phyloP scores from a whole-genome alignment of 2,888 invertebrate species.

The Abscondita cerata region DNA sequence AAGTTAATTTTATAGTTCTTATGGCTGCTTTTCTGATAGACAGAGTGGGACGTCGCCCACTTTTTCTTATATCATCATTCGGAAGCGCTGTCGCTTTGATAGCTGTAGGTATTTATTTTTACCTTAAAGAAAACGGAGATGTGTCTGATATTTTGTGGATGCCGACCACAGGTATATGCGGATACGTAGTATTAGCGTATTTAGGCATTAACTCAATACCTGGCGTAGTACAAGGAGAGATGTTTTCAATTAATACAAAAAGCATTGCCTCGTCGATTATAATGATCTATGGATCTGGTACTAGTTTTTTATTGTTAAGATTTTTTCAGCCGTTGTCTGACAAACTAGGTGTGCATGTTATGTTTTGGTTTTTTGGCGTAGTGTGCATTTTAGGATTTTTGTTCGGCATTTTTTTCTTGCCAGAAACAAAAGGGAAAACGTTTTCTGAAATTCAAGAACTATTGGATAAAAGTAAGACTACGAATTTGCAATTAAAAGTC shows the following conservation, averaged over 20 bases:
- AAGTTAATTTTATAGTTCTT: not conserved
- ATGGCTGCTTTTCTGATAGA: conserved; percentile 45
- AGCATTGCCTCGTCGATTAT: conserved; percentile 66
- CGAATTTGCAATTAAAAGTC: too few relatives aligned
- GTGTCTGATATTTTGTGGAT: conserved; percentile 60
- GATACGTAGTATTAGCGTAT: conserved; percentile 65
- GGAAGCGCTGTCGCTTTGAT: conserved; percentile 64
- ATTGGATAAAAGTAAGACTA: not conserved
- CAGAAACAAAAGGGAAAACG: conserved; percentile 70
- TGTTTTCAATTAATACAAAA: conserved; percentile 70
- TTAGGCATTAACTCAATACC: conserved; percentile 67
- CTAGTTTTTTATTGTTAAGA: conserved; percentile 66
- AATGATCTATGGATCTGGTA: conserved; percentile 63
- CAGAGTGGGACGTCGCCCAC: conserved; percentile 62
- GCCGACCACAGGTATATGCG: conserved; percentile 63
- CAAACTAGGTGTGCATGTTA: conserved; percentile 63
- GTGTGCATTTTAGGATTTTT: conserved; percentile 64
- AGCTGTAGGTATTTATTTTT: not conserved
- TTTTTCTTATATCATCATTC: conserved; percentile 63
- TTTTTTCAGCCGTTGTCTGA: conserved; percentile 66
- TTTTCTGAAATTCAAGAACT: conserved; percentile 63
- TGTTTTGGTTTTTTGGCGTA: conserved; percentile 65
- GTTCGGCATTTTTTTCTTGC: conserved; percentile 65
- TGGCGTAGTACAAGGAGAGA: conserved; percentile 68
- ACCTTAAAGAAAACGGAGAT: conserved; percentile 48